These are phyloP conservation scores for Unio pictorum DNA, from an alignment of 2,888 invertebrate genomes.

Conservation along the genomic window DNA sequence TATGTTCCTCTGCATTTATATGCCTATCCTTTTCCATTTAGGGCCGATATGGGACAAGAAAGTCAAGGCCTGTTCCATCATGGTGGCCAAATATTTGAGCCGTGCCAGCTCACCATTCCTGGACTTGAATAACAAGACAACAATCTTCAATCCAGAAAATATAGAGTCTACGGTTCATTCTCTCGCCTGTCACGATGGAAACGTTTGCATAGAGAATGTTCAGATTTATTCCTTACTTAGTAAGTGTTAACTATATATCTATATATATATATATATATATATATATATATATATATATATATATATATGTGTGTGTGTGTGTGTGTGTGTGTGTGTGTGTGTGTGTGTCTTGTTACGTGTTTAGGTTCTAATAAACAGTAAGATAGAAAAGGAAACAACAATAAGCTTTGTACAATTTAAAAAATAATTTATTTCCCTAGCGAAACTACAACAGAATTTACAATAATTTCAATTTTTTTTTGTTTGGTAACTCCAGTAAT, in stretches of 20 bases:
- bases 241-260: constrained; percentile 15
- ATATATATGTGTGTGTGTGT: no score
- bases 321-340: no score
- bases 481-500: not conserved
- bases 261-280: no score
- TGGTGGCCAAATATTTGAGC: constrained; percentile 22
- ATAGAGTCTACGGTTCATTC: constrained; percentile 40
- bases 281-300: no score
- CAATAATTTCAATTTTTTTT: no score
- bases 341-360: no score
- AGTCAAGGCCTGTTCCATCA: constrained; percentile 19
- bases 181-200: constrained; percentile 41
- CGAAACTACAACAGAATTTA: no score
- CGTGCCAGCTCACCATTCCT: constrained; percentile 21
- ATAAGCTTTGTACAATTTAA: no score
- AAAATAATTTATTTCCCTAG: no score
- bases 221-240: constrained; percentile 44
- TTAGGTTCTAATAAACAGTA: no score
- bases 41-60: constrained; percentile 33
- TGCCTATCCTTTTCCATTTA: constrained; percentile 2
- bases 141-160: constrained; percentile 33
- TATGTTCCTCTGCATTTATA: no score
- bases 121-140: constrained; percentile 12
- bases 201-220: constrained; percentile 49
- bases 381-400: no score